Evolutionary conservation across 2,113 vertebrate genomes (phyloP).

Genomic region (Sphaerodactylus townsendi): DNA sequence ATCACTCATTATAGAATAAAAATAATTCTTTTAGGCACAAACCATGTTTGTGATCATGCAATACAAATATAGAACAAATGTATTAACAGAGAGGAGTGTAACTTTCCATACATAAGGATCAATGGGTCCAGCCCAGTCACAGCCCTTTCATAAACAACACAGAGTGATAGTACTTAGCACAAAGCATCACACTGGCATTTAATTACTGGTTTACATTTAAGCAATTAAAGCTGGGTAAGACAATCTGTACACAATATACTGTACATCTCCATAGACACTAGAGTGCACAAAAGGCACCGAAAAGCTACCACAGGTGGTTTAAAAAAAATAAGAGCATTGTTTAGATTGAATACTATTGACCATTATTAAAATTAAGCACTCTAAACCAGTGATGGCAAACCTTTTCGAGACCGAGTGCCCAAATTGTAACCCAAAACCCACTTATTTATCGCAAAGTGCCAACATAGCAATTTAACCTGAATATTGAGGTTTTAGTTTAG

Average conservation of each 20-base stretch:
- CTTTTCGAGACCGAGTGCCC: too few relatives aligned
- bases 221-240: conserved; percentile 41
- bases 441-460: too few relatives aligned
- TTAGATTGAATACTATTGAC: neutral
- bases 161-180: conserved; percentile 39
- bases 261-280: conserved; percentile 8
- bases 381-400: too few relatives aligned
- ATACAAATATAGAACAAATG: conserved; percentile 51
- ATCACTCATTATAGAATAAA: conserved; percentile 67
- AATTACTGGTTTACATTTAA: conserved; percentile 49
- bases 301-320: neutral
- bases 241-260: conserved; percentile 17
- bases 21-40: conserved; percentile 56
- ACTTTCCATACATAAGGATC: conserved; percentile 56
- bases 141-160: conserved; percentile 64
- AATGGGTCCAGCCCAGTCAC: conserved; percentile 81
- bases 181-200: conserved; percentile 34
- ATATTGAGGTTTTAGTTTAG: too few relatives aligned
- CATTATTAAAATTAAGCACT: neutral
- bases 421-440: too few relatives aligned
- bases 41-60: conserved; percentile 61
- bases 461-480: too few relatives aligned
- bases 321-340: neutral
- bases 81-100: conserved; percentile 62
- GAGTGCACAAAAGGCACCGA: neutral